Evolutionary conservation across 1,140 invertebrate species (phyloP).

Genomic region (Dendroctonus ponderosae): DNA sequence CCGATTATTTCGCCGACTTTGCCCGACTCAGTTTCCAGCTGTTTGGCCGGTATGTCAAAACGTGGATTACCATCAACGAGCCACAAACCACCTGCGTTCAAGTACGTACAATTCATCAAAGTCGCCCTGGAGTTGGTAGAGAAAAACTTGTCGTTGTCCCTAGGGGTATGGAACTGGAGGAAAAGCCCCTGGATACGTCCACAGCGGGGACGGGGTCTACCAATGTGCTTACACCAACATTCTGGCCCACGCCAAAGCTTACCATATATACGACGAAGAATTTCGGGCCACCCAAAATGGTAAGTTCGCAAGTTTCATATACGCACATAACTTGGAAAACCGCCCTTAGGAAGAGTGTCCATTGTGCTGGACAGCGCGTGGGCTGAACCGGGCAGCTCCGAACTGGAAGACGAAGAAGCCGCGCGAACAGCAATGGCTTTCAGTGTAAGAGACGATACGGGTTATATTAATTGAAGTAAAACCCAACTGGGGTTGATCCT

Average conservation of each 20-base stretch:
- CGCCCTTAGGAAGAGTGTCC: slow-evolving; percentile 54
- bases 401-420: slow-evolving; percentile 51
- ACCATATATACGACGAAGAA: slow-evolving; percentile 56
- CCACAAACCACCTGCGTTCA: slow-evolving; percentile 24
- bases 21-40: slow-evolving; percentile 40
- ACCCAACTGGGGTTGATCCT: neutral
- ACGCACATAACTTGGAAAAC: neutral
- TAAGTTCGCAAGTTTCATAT: slow-evolving; percentile 9
- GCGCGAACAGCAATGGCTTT: slow-evolving; percentile 51
- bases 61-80: slow-evolving; percentile 49
- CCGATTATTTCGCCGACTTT: slow-evolving; percentile 45
- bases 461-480: too few relatives aligned
- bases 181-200: slow-evolving; percentile 30
- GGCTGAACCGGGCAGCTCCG: slow-evolving; percentile 51
- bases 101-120: neutral
- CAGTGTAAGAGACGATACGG: slow-evolving; percentile 37
- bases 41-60: slow-evolving; percentile 37
- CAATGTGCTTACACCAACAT: slow-evolving; percentile 58
- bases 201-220: slow-evolving; percentile 55
- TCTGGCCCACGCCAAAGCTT: slow-evolving; percentile 58
- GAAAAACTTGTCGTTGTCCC: neutral
- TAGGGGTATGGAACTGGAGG: slow-evolving; percentile 31
- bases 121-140: neutral
- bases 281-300: slow-evolving; percentile 42
- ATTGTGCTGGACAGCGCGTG: slow-evolving; percentile 54